Conservation (phyloP, 2,797 vertebrate species). For the Argya squamiceps region DNA sequence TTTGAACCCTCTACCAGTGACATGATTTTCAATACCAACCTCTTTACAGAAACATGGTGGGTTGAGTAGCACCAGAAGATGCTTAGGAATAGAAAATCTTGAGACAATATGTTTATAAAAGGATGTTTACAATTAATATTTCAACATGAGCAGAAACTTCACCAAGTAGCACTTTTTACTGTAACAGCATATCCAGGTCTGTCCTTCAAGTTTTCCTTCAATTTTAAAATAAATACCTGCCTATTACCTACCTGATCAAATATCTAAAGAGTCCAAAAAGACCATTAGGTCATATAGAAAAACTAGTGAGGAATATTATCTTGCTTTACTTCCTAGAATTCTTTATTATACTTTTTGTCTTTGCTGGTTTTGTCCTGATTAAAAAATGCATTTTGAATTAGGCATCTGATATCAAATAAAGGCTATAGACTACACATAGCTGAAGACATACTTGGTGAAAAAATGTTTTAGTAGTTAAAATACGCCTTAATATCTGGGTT, state of each 20-base stretch:
- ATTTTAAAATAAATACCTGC: not conserved
- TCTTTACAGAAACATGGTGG: not conserved
- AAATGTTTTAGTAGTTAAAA: not conserved
- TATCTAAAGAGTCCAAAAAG: not conserved
- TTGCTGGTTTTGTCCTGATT: not conserved
- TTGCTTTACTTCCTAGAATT: not conserved
- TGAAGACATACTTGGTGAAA: not conserved
- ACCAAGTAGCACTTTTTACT: not conserved
- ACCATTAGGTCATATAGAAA: not conserved
- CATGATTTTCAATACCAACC: not conserved
- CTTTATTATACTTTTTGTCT: not conserved
- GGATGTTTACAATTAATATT: not conserved
- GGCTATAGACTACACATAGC: not conserved
- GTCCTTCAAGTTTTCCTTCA: not conserved
- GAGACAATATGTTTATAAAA: not conserved
- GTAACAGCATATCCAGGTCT: not conserved
- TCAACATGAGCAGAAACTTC: not conserved
- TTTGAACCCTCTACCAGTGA: not conserved
- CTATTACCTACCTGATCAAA: not conserved
- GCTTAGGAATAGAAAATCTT: not conserved
- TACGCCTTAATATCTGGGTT: not conserved
- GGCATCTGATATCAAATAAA: not conserved
- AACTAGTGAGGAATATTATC: not conserved
- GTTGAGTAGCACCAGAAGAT: not conserved
- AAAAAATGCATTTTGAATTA: not conserved